Base-by-base conservation (phyloP, 2,797 vertebrate species). In the Epinephelus awoara region DNA sequence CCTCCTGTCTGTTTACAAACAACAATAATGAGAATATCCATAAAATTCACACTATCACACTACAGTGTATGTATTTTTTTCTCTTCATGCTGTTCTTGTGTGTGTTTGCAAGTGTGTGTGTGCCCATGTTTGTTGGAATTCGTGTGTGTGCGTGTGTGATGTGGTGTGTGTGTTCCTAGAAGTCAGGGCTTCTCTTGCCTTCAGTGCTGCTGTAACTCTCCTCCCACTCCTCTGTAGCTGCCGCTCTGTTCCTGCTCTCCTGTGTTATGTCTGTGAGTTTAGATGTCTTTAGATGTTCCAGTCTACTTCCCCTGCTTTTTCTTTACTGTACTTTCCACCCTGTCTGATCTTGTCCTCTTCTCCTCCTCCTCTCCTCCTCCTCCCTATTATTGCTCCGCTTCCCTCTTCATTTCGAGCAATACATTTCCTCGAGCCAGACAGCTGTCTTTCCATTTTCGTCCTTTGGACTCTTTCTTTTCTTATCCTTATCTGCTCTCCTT, bases 171-270 rank as follows among this genome's bases (percentile, higher is more conserved):
- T 54, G 70, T 73, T 82, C 65, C 56, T 79, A 50, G 34, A 85
- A 63, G 70, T 90, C 81, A 67, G 71, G 38, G 90, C 86, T 91
- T 92, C 91, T 93, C 91, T 93, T 92, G 93, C 88, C 80, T 92
- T 87, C 84, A 83, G 75, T 81, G 88, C 90, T 91, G 91, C 90
- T 92, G 88, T 84, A 83, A 81, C 89, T 92, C 92, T 92, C 91
- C 90, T 91, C 90, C 90, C 82, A 84, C 87, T 86, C 85, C 80
- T 88, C 85, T 84, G 29, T 82, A 75, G 62, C 81, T 80, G 63
- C 81, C 80, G 77, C 83, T 80, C 72, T 83, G 68, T 67, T 80
- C 67, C 75, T 78, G 29, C 18, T 58, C 44, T 71, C 18, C 50
- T 89, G 56, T 75, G 73, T 82, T 72, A 51, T 72, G 67, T 85